Conservation (phyloP, 1,140 invertebrate genomes). For the Psilanteris sp. region DNA sequence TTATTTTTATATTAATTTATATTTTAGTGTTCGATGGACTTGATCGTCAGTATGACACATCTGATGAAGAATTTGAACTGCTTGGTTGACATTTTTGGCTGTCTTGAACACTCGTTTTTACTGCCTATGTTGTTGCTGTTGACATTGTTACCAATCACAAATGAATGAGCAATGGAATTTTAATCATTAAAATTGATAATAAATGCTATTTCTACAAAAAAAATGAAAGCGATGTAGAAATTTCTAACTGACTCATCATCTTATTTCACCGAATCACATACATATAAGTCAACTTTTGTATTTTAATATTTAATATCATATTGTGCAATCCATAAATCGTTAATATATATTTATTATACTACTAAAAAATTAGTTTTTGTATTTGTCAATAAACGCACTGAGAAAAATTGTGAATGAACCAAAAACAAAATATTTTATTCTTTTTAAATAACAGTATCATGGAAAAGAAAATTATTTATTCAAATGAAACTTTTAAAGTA, state of each 20-base stretch:
- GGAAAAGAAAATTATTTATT: no score
- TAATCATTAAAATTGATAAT: conserved; percentile 27
- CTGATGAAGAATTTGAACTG: conserved; percentile 82
- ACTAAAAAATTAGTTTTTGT: no score
- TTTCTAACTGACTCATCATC: conserved; percentile 4
- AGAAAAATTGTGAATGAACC: no score
- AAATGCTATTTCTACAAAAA: conserved; percentile 31
- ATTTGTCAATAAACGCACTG: no score
- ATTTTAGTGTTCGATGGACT: conserved; percentile 72
- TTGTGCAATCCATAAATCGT: conserved; percentile 7
- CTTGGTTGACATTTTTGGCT: conserved; percentile 77
- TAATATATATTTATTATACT: conserved; percentile 43
- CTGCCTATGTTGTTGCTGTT: conserved; percentile 62
- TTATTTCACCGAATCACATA: conserved; percentile 26
- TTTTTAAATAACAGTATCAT: no score
- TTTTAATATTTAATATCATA: conserved; percentile 36
- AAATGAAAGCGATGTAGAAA: conserved; percentile 1
- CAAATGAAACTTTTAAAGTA: no score
- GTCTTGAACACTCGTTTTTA: conserved; percentile 39
- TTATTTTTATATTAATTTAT: no score
- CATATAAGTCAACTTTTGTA: conserved; percentile 48
- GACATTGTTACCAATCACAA: conserved; percentile 46
- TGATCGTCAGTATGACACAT: conserved; percentile 78
- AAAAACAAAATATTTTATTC: no score
- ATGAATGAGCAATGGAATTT: conserved; percentile 22